Percentiles rank a stretch among this genome's conserved stretches.
These are phyloP conservation scores for Glaucomys volans DNA, from an alignment of 2,113 vertebrate species.

Conservation along the genomic window DNA sequence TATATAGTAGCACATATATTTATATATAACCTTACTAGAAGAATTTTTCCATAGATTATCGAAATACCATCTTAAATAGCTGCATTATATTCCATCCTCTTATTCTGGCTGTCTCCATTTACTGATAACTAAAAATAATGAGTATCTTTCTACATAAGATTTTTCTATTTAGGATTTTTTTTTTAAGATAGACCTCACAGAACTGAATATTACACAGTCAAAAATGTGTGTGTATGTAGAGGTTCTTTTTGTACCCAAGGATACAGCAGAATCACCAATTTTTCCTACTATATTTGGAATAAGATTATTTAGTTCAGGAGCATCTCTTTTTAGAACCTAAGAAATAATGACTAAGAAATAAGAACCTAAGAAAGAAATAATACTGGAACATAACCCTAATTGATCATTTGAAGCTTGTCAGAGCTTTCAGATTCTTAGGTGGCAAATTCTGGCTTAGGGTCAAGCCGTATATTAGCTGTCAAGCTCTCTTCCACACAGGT, in stretches of 20 bases:
- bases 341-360: slow-evolving; percentile 42
- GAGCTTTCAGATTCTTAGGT: neutral
- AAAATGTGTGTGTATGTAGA: neutral
- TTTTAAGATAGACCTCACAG: neutral
- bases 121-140: neutral
- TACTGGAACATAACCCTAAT: neutral
- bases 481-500: neutral
- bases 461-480: neutral
- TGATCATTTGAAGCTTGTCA: slow-evolving; percentile 11
- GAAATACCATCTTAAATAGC: slow-evolving; percentile 41
- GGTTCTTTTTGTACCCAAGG: neutral
- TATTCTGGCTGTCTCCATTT: neutral
- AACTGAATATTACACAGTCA: slow-evolving; percentile 16
- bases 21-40: neutral
- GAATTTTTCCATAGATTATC: slow-evolving; percentile 8
- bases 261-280: slow-evolving; percentile 1
- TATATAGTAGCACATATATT: neutral
- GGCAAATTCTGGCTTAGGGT: slow-evolving; percentile 9
- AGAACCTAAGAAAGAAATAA: neutral
- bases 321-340: slow-evolving; percentile 61
- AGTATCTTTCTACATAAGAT: neutral
- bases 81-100: neutral
- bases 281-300: neutral
- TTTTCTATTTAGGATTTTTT: slow-evolving; percentile 57
- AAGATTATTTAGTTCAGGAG: slow-evolving; percentile 47